Base-by-base conservation (phyloP, 1,140 invertebrate genomes). In the Trinorchestia longiramus region DNA sequence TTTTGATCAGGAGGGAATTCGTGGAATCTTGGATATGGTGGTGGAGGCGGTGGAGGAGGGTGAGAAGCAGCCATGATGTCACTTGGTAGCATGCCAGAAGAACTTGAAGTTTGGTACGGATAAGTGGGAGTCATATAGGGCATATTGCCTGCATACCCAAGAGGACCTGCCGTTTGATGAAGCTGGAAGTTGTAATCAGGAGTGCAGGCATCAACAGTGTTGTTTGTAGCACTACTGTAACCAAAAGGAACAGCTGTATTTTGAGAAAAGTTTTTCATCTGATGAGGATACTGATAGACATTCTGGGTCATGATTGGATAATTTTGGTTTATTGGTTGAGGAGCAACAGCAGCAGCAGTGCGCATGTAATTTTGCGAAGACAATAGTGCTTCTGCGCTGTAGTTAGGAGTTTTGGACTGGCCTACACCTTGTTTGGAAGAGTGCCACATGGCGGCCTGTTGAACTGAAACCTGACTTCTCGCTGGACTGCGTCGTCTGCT, bases 261-360 rank as follows among this genome's bases (percentile, higher is more conserved):
- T 44, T 96, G 96, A 90, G 96, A 96, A 96, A 96, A 97, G 41
- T 97, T 97, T 77, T 97, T 97, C 96, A 97, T 97, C 87, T 97
- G 96, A 47, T 97, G 96, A 53, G 96, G 91, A 92, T 95, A 96
- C 95, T 97, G 96, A 87, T 97, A 97, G 95, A 97, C 96, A 96
- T 97, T 97, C 41, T 96, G 96, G 40, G 96, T 88, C 96, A 97
- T 97, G 87, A 97, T 96, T 40, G 96, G 77, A 88, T 97, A 97
- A 87, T 97, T 97, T 94, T 97, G 96, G 47, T 97, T 97, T 42
- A 96, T 95, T 53, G 96, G 77, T 17, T 96, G 96, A 43, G 96
- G 96, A 57, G 96, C 96, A 41, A 95, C 95, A 47, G 96, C 62
- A 53, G 96, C 96, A 36, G 96, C 95, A 62, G 96, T 47, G 42